Evolutionary conservation across 2,113 vertebrate genomes (phyloP).

Genomic region (Hippocampus comes): DNA sequence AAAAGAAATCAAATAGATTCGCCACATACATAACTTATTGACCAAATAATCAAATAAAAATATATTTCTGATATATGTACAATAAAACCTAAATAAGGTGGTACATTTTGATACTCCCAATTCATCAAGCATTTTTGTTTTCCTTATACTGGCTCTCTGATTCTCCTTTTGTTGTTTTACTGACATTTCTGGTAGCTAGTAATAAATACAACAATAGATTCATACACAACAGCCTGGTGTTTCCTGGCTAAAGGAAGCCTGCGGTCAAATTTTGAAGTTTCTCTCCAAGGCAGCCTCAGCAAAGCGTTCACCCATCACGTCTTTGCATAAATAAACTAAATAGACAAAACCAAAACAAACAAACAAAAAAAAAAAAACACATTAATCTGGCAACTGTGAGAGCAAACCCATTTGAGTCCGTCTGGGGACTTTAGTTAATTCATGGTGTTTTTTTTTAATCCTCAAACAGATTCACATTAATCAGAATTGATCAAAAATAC

Average conservation of each 20-base stretch:
- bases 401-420: slow-evolving; percentile 85
- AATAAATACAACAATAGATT: slow-evolving; percentile 93
- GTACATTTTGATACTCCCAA: slow-evolving; percentile 76
- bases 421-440: slow-evolving; percentile 92
- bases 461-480: slow-evolving; percentile 99
- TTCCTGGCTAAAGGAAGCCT: slow-evolving; percentile 78
- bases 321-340: slow-evolving; percentile 99
- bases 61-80: slow-evolving; percentile 98
- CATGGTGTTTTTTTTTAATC: slow-evolving; percentile 70
- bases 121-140: slow-evolving; percentile 60
- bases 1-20: slow-evolving; percentile 60
- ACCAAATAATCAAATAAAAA: slow-evolving; percentile 93
- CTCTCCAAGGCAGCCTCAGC: slow-evolving; percentile 78
- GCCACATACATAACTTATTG: slow-evolving; percentile 96
- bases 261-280: slow-evolving; percentile 70
- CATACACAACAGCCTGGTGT: slow-evolving; percentile 76
- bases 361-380: slow-evolving; percentile 62
- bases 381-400: slow-evolving; percentile 84
- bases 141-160: slow-evolving; percentile 67
- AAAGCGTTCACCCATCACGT: slow-evolving; percentile 89
- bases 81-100: slow-evolving; percentile 91
- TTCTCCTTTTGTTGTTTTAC: slow-evolving; percentile 85
- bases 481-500: slow-evolving; percentile 99
- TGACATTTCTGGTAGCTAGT: slow-evolving; percentile 91
- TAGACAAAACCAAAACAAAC: slow-evolving; percentile 76